Percentiles rank a stretch among this genome's conserved stretches.
Conservation (phyloP, 2,113 vertebrate species). For the Centropus unirufus region DNA sequence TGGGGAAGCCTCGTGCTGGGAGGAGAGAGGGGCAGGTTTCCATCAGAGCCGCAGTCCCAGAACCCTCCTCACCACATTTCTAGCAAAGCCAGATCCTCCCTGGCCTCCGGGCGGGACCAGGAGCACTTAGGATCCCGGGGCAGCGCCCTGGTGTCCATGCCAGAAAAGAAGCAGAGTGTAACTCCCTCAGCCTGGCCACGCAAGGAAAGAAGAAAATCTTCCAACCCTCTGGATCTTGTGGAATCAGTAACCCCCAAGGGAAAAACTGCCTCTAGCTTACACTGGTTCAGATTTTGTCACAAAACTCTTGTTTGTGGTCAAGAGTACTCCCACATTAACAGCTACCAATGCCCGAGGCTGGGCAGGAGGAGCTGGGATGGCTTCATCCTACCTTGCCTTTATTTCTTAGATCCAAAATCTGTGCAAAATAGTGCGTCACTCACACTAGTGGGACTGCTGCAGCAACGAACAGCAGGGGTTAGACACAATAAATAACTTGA, state of each 20-base stretch:
- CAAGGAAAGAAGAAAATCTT: not conserved
- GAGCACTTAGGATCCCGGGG: not conserved
- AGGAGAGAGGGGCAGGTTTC: not conserved
- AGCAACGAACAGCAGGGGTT: not conserved
- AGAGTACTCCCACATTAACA: not conserved
- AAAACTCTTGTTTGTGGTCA: not conserved
- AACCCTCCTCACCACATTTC: not conserved
- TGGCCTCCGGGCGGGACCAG: not conserved
- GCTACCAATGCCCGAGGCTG: fast-evolving
- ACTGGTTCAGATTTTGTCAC: not conserved
- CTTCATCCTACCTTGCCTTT: not conserved
- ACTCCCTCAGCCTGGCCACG: not conserved
- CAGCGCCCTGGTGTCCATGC: not conserved
- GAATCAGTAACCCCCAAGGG: not conserved
- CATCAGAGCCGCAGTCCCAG: not conserved
- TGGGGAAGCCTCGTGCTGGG: constrained; percentile 81
- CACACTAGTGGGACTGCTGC: not conserved
- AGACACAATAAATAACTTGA: not conserved
- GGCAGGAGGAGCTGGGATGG: not conserved
- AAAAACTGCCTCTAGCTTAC: not conserved
- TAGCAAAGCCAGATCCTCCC: not conserved
- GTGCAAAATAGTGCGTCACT: not conserved
- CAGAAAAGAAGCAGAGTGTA: not conserved
- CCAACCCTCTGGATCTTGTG: not conserved
- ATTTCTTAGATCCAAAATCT: not conserved